These are phyloP conservation scores for Pseudomyrmex dendroicus DNA, from an alignment of 1,140 invertebrate genomes.

Conservation along the genomic window DNA sequence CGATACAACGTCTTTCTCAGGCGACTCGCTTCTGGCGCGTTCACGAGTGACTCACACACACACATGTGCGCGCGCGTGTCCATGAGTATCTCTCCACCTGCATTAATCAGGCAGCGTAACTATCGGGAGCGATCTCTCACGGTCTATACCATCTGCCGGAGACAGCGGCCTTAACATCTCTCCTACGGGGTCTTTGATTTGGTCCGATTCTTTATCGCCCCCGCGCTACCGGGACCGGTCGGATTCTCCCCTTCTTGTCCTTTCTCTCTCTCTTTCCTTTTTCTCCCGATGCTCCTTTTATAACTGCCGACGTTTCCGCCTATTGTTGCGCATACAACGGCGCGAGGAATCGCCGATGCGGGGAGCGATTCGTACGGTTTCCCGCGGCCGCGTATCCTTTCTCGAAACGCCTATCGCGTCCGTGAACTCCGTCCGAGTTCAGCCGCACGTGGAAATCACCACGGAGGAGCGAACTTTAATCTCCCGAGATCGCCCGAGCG, in stretches of 20 bases:
- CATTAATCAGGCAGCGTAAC: constrained; percentile 80
- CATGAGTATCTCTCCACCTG: constrained; percentile 64
- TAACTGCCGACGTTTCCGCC: constrained; percentile 72
- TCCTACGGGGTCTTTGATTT: constrained; percentile 66
- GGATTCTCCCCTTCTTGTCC: constrained; percentile 65
- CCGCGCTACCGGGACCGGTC: constrained; percentile 44
- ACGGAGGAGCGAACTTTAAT: neutral
- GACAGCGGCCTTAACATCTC: constrained; percentile 69
- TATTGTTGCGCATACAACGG: constrained; percentile 69
- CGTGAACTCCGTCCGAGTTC: constrained; percentile 24
- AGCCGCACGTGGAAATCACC: neutral
- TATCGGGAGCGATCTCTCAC: constrained; percentile 73
- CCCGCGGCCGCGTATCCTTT: constrained; percentile 35
- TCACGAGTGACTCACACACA: constrained; percentile 19
- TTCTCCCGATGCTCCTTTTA: constrained; percentile 70
- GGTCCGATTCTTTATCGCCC: constrained; percentile 70
- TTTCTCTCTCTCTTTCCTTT: constrained; percentile 55
- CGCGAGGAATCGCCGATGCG: constrained; percentile 66
- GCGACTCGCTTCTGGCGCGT: constrained; percentile 44
- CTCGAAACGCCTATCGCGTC: constrained; percentile 39
- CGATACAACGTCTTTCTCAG: constrained; percentile 53
- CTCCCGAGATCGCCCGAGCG: neutral
- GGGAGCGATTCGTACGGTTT: constrained; percentile 66
- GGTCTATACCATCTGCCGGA: constrained; percentile 65
- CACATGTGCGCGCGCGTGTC: constrained; percentile 19